phyloP scores from a whole-genome alignment of 92 coral and sea anemone species.

The Virgularia gustaviana region DNA sequence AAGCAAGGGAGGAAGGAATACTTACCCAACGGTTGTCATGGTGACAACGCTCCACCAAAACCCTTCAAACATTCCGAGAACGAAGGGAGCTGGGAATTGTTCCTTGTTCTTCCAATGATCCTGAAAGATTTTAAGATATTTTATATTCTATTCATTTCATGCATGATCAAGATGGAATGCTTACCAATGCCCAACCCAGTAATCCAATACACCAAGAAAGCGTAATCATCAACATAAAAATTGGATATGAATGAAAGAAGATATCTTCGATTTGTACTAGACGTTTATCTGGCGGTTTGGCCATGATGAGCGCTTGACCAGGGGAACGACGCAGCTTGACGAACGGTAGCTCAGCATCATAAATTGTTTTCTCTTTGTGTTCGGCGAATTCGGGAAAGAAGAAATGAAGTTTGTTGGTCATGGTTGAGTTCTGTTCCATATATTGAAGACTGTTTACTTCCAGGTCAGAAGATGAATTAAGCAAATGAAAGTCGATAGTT shows the following conservation, averaged over 20 bases:
- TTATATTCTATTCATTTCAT: background rate
- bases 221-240: background rate
- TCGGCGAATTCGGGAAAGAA: background rate
- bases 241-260: background rate
- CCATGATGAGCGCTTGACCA: background rate
- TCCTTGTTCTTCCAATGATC: constrained; percentile 11
- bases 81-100: constrained; percentile 25
- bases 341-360: constrained; percentile 5
- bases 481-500: no score
- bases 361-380: background rate
- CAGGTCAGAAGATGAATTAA: no score
- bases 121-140: background rate
- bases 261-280: background rate
- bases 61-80: constrained; percentile 25
- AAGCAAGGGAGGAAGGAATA: no score
- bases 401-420: background rate
- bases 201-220: constrained; percentile 8
- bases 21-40: constrained; percentile 37
- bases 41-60: constrained; percentile 44
- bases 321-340: constrained; percentile 18
- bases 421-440: background rate
- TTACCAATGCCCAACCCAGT: constrained; percentile 3
- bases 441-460: no score
- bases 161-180: background rate
- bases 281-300: background rate